Evolutionary conservation across 2,113 vertebrate genomes (phyloP).

Genomic region (Aplodontia rufa): DNA sequence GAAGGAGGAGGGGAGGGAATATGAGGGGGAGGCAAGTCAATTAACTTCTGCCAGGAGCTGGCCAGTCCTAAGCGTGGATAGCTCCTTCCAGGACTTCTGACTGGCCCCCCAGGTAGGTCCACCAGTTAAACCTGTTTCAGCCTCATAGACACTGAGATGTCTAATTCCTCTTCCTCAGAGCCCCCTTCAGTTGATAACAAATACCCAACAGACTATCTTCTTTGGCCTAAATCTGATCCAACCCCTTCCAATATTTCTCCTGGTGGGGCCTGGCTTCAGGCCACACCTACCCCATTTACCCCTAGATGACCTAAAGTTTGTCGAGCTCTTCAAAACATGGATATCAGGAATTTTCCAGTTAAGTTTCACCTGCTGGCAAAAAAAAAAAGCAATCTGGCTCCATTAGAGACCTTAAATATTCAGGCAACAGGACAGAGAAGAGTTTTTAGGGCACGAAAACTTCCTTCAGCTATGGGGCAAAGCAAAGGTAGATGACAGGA

Average conservation of each 20-base stretch:
- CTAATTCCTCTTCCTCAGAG: neutral
- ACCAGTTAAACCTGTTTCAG: neutral
- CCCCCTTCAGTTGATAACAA: neutral
- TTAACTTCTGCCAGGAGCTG: neutral
- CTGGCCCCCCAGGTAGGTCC: neutral
- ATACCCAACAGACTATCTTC: neutral
- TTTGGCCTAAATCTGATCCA: neutral
- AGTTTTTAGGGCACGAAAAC: neutral
- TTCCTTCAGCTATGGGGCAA: neutral
- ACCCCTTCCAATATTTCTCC: neutral
- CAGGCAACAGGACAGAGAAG: neutral
- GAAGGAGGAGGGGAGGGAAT: too few species aligned
- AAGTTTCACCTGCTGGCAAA: neutral
- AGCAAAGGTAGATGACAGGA: neutral
- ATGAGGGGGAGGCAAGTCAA: too few species aligned
- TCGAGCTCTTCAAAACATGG: neutral
- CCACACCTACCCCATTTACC: too few species aligned
- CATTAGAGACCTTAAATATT: neutral
- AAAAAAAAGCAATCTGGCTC: neutral
- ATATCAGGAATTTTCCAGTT: neutral
- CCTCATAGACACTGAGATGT: neutral
- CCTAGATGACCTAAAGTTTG: neutral
- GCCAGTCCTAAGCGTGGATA: neutral
- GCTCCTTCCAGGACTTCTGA: neutral
- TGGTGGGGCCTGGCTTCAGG: neutral